phyloP scores from a whole-genome alignment of 2,797 vertebrate species.

The Euphonia xanthogaster region DNA sequence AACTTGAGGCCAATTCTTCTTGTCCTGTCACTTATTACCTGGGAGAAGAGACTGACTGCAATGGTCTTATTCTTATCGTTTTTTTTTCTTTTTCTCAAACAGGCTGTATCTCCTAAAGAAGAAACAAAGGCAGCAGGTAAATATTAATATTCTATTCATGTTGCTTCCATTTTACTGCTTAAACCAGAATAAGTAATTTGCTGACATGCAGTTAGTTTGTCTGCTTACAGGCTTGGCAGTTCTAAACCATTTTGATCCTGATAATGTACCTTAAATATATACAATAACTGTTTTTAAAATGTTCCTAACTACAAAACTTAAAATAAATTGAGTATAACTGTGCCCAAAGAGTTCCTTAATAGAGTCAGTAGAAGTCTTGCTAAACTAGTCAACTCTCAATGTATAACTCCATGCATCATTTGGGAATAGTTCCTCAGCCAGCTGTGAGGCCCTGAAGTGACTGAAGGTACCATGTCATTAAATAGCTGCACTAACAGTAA shows the following conservation, averaged over 20 bases:
- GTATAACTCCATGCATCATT: not conserved
- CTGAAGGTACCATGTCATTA: not conserved
- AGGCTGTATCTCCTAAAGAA: slow-evolving; percentile 93
- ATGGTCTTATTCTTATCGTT: not conserved
- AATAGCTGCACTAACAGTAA: not conserved
- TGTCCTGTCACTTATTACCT: not conserved
- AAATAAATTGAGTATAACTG: not conserved
- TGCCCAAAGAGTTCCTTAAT: not conserved
- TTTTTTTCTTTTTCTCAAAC: not conserved
- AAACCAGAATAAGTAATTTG: not conserved
- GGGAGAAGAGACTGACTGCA: not conserved
- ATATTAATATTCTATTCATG: not conserved
- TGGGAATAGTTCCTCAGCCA: not conserved
- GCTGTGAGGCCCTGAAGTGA: not conserved
- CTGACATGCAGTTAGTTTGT: not conserved
- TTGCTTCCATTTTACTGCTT: not conserved
- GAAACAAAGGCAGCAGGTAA: slow-evolving; percentile 90
- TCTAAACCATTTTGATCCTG: not conserved
- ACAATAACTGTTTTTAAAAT: not conserved
- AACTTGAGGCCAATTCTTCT: not conserved
- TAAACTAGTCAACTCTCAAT: not conserved
- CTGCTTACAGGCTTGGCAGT: not conserved
- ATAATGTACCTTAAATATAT: not conserved
- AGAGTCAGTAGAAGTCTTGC: not conserved
- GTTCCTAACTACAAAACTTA: not conserved